Conservation (phyloP, 2,888 invertebrate species). For the Subacronicta megacephala region DNA sequence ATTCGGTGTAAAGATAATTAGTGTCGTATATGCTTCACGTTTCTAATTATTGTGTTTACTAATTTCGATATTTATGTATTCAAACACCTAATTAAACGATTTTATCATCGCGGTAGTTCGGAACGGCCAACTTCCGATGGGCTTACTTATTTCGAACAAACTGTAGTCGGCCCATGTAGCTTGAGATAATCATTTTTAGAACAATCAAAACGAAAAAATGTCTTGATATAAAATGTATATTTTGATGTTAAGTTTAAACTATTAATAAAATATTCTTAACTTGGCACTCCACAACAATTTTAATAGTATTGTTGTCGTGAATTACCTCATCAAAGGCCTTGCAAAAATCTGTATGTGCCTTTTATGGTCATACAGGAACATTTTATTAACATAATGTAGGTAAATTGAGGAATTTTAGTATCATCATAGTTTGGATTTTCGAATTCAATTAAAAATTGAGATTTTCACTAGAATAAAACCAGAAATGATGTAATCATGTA, state of each 20-base stretch:
- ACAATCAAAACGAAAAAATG: not conserved
- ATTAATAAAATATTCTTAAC: constrained; percentile 22
- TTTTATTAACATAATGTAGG: not conserved
- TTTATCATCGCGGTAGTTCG: no score
- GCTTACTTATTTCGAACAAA: no score
- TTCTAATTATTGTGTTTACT: no score
- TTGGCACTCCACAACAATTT: not conserved
- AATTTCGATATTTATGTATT: no score
- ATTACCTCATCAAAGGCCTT: constrained; percentile 23
- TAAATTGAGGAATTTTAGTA: constrained; percentile 7
- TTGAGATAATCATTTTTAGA: not conserved
- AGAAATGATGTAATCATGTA: constrained; percentile 71
- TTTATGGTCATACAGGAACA: constrained; percentile 21
- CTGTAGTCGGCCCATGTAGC: constrained; percentile 11
- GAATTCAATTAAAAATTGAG: not conserved
- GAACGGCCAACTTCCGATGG: no score
- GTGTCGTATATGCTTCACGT: no score
- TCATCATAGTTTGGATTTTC: no score
- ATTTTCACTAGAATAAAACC: constrained; percentile 59
- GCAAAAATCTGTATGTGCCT: constrained; percentile 2
- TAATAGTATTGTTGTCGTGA: not conserved
- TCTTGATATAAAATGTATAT: not conserved
- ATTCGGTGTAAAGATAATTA: no score
- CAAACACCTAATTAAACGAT: no score
- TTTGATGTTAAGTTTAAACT: not conserved